Evolutionary conservation across 64 coral and sea anemone genomes (phyloP).

Genomic region (Montipora capricornis): DNA sequence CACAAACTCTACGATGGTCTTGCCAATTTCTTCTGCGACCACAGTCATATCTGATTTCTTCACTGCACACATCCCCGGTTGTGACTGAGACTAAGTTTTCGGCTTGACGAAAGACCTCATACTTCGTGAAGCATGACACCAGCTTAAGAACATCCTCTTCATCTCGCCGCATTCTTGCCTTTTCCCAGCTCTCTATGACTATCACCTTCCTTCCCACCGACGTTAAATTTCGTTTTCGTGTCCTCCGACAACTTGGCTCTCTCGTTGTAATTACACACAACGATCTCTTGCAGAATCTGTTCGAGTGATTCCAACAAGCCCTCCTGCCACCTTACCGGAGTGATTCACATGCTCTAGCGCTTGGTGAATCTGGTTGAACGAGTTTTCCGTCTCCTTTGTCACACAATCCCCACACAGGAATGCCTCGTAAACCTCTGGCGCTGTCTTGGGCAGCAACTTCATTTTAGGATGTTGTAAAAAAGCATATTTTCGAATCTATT

Average conservation of each 20-base stretch:
- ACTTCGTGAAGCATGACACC: constrained; percentile 34
- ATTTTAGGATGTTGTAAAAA: neutral
- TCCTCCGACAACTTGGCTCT: constrained; percentile 64
- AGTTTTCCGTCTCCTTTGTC: constrained; percentile 61
- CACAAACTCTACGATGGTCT: constrained; percentile 44
- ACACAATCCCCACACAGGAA: constrained; percentile 71
- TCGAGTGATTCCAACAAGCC: constrained; percentile 63
- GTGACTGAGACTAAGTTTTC: constrained; percentile 49
- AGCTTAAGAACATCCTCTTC: constrained; percentile 59
- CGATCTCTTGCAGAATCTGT: constrained; percentile 67
- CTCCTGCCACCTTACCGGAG: constrained; percentile 71
- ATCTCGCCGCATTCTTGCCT: constrained; percentile 45
- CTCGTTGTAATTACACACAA: constrained; percentile 73
- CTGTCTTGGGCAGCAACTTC: constrained; percentile 25
- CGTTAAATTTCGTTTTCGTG: constrained; percentile 74
- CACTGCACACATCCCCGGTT: neutral
- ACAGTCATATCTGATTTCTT: constrained; percentile 56
- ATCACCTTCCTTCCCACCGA: constrained; percentile 3
- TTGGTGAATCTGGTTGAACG: constrained; percentile 83
- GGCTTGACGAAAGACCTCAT: constrained; percentile 47
- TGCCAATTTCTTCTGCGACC: constrained; percentile 14
- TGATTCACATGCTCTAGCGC: constrained; percentile 78
- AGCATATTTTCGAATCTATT: neutral
- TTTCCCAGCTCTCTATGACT: constrained; percentile 53
- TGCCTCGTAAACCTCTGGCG: constrained; percentile 53